Base-by-base conservation (phyloP, 2,113 vertebrate genomes). In the Callaeas wilsoni region DNA sequence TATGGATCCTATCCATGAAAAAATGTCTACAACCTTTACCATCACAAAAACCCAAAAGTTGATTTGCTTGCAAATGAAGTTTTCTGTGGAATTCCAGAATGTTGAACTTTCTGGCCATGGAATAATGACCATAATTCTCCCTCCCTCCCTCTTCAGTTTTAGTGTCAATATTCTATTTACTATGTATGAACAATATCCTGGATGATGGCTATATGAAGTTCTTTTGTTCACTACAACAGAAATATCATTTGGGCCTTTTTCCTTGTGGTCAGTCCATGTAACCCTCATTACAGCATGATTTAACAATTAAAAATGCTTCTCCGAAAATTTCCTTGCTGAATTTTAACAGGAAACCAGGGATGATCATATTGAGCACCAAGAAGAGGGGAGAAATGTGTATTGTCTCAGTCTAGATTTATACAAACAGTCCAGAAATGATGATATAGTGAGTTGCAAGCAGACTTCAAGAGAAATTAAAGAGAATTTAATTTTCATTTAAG, bases 121-220 rank as follows among this genome's bases (percentile, higher is more conserved):
- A 74, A 60, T n/a, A 69, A 53, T 6, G 23, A 16, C 25, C 16
- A 53, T 8, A 46, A 30, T 64, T 78, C 13, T 32, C 14, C 12
- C 6, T 32, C 10, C 2, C 2, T 2, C 18, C 15, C 7, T 12
- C 7, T 49, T 13, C 14, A 20, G 3, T 52, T 62, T 65, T 10
- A 56, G 9, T 33, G 21, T 39, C 33, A 59, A 15, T 64, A 12
- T 16, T 88, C 23, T 42, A 27, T 81, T 85, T 84, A 10, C 6
- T 41, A 1, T 14, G 10, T 9, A 37, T 20, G 8, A 70, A 37
- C 18, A 62, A 7, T 57, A 41, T 44, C 65, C 10, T 41, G 41
- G 41, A 20, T 12, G 7, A 46, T 59, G 41, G 32, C 12, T 21
- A 5, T 4, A 9, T 9, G 7, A 50, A 84, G 4, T 4, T 29